phyloP scores from a whole-genome alignment of 2,113 vertebrate genomes.

The Motacilla tschutschensis region DNA sequence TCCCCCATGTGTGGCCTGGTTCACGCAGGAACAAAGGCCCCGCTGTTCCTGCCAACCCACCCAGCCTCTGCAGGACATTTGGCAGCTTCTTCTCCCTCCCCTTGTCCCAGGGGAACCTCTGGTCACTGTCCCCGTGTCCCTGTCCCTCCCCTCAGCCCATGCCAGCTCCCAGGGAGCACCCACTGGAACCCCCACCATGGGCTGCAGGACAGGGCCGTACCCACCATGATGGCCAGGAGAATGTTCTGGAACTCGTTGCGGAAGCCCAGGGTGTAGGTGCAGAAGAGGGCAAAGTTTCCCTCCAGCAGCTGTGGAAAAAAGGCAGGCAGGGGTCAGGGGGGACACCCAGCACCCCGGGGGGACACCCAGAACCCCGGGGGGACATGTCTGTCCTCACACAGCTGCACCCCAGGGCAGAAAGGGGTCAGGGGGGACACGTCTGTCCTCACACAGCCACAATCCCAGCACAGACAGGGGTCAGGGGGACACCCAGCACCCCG shows the following conservation, averaged over 20 bases:
- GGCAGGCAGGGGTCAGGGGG: neutral
- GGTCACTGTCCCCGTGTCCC: neutral
- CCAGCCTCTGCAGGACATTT: neutral
- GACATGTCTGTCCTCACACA: too few relatives aligned
- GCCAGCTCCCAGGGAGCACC: neutral
- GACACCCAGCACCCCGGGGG: too few relatives aligned
- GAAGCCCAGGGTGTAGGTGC: constrained; percentile 89
- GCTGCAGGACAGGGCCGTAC: neutral
- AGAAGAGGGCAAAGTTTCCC: constrained; percentile 95
- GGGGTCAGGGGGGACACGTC: neutral
- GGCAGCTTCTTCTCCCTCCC: neutral
- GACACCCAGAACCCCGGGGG: too few relatives aligned
- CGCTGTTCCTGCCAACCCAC: constrained; percentile 6
- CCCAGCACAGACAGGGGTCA: too few relatives aligned
- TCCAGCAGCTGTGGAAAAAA: constrained; percentile 82
- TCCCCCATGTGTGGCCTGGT: neutral
- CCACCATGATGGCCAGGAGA: constrained; percentile 93
- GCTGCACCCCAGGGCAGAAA: accelerated
- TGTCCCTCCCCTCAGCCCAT: neutral
- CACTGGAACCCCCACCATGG: accelerated
- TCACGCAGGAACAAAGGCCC: constrained; percentile 5
- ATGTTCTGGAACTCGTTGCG: constrained; percentile 91
- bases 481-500: too few relatives aligned
- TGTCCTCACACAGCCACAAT: too few relatives aligned
- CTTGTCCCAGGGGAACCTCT: neutral